phyloP scores from a whole-genome alignment of 1,140 invertebrate species.

The Elysia chlorotica region DNA sequence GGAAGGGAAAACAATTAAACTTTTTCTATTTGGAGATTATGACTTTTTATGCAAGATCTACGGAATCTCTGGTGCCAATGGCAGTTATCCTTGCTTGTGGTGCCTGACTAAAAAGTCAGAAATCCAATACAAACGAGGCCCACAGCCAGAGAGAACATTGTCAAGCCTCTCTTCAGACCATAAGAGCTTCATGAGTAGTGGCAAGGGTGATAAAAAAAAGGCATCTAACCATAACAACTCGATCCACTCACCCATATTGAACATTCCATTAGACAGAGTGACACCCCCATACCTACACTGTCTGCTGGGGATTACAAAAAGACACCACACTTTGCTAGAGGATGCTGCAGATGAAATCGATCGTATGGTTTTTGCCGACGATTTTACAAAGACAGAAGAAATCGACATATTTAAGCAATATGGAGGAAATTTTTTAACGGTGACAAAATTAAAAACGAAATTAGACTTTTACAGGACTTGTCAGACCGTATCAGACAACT shows the following conservation, averaged over 20 bases:
- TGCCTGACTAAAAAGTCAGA: neutral
- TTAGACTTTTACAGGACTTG: neutral
- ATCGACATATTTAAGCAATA: neutral
- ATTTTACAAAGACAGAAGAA: neutral
- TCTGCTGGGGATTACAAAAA: constrained; percentile 2
- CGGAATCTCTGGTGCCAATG: neutral
- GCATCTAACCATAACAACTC: constrained; percentile 5
- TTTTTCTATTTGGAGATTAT: constrained; percentile 13
- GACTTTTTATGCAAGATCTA: constrained; percentile 13
- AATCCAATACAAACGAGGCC: neutral
- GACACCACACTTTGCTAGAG: constrained; percentile 16
- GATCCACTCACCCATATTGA: neutral
- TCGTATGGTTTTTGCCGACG: neutral
- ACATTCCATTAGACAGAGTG: neutral
- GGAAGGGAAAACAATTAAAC: neutral
- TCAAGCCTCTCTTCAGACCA: neutral
- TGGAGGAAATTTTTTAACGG: neutral
- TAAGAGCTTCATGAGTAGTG: neutral
- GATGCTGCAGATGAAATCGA: neutral
- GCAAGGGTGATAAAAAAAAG: neutral
- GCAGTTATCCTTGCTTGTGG: neutral
- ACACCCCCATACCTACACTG: constrained; percentile 17
- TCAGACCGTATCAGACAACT: neutral
- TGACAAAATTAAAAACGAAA: neutral
- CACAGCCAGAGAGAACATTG: neutral